A percentile compares a stretch with the other conserved stretches of the same genome.
Conservation (phyloP, 2,797 vertebrate species). For the Odontamblyopus rebecca region DNA sequence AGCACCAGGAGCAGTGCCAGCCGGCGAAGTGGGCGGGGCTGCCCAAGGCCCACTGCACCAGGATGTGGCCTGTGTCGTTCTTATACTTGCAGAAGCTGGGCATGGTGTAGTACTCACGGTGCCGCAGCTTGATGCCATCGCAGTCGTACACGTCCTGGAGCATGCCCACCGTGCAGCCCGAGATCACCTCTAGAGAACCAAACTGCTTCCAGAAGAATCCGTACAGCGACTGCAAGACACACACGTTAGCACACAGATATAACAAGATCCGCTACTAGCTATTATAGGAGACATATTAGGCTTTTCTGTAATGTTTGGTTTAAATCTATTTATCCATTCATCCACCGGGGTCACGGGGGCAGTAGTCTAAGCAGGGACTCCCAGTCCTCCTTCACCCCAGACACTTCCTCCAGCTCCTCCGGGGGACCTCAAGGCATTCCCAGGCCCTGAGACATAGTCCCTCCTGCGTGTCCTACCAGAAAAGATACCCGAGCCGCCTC, state of each 20-base stretch:
- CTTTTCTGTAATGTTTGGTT: no score
- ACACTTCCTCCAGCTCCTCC: no score
- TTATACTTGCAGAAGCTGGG: conserved; percentile 93
- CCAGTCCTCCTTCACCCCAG: no score
- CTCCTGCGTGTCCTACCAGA: no score
- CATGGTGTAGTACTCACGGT: conserved; percentile 98
- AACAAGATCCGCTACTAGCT: no score
- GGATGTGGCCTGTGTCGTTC: conserved; percentile 93
- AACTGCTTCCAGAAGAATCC: conserved; percentile 99
- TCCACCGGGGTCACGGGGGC: no score
- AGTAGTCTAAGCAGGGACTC: no score
- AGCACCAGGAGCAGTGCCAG: conserved; percentile 99
- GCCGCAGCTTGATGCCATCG: conserved; percentile 91
- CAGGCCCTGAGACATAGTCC: no score
- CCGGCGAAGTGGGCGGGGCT: conserved; percentile 97
- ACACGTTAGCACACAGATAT: not conserved
- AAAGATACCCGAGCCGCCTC: no score
- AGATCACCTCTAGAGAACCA: conserved; percentile 94
- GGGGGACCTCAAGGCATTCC: no score
- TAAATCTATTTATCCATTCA: no score
- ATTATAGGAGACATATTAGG: no score
- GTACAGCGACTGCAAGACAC: conserved; percentile 82
- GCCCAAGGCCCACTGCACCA: conserved; percentile 96
- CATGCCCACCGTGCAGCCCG: conserved; percentile 94
- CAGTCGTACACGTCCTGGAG: conserved; percentile 87